Evolutionary conservation across 2,888 invertebrate species (phyloP).

Genomic region (Morpho achilles): DNA sequence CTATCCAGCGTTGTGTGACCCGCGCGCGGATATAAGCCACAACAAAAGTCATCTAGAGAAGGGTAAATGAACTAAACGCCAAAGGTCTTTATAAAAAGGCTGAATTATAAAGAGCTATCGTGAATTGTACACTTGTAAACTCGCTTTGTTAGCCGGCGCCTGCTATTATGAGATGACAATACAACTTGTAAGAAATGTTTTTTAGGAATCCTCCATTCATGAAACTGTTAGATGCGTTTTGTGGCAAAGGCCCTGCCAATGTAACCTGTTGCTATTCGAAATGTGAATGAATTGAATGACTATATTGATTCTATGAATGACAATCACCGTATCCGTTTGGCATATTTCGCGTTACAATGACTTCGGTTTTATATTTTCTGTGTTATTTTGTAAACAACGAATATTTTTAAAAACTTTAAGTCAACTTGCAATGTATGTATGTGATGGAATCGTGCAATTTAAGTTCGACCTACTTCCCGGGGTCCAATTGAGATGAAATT

Average conservation of each 20-base stretch:
- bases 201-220: constrained; percentile 76
- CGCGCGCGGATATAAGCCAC: constrained; percentile 30
- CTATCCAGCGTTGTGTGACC: constrained; percentile 57
- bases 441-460: no score
- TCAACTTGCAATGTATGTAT: no score
- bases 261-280: constrained; percentile 61
- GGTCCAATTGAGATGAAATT: no score
- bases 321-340: no score
- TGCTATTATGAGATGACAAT: constrained; percentile 75
- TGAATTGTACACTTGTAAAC: constrained; percentile 78
- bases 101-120: constrained; percentile 72
- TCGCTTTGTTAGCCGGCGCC: constrained; percentile 71
- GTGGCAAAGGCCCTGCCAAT: constrained; percentile 60
- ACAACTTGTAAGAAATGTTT: constrained; percentile 76
- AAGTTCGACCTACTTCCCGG: no score
- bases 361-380: no score
- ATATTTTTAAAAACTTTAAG: no score
- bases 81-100: constrained; percentile 59
- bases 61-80: constrained; percentile 42
- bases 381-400: no score
- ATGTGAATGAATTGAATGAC: constrained; percentile 45
- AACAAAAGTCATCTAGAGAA: constrained; percentile 35
- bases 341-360: no score
- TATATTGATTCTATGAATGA: constrained; percentile 21
- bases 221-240: constrained; percentile 68